Conservation (phyloP, 2,113 vertebrate genomes). For the Chionomys nivalis region DNA sequence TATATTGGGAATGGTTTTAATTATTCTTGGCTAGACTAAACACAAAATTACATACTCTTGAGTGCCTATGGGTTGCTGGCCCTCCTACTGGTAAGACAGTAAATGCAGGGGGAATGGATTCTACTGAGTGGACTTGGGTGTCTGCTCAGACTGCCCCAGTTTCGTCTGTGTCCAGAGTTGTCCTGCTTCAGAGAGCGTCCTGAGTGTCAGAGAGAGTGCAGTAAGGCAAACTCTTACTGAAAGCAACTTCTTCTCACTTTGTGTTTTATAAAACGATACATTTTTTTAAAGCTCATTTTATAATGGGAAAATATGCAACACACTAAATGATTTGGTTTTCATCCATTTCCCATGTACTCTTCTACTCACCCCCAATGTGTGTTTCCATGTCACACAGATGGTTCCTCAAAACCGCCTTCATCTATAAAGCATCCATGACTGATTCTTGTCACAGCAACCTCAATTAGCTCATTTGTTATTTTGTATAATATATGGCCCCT, state of each 20-base stretch:
- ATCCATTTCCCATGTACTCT: background rate
- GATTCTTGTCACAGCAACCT: background rate
- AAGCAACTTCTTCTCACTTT: background rate
- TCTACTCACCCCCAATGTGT: background rate
- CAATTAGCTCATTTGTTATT: background rate
- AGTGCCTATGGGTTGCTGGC: background rate
- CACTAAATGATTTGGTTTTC: background rate
- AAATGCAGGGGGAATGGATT: background rate
- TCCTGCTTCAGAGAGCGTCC: background rate
- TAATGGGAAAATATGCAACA: background rate
- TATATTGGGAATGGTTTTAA: background rate
- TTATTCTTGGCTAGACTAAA: slow-evolving; percentile 11
- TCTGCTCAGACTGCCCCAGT: background rate
- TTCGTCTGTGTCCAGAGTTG: slow-evolving; percentile 15
- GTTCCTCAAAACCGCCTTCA: background rate
- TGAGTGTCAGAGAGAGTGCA: too few species aligned
- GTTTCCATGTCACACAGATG: background rate
- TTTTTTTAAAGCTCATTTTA: background rate
- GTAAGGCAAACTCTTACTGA: background rate
- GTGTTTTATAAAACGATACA: slow-evolving; percentile 9
- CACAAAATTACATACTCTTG: background rate
- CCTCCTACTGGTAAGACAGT: background rate
- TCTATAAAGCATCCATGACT: background rate
- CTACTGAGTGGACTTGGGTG: slow-evolving; percentile 12
- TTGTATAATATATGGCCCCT: background rate